These are phyloP conservation scores for Diprion similis DNA, from an alignment of 1,140 invertebrate genomes.

Conservation along the genomic window DNA sequence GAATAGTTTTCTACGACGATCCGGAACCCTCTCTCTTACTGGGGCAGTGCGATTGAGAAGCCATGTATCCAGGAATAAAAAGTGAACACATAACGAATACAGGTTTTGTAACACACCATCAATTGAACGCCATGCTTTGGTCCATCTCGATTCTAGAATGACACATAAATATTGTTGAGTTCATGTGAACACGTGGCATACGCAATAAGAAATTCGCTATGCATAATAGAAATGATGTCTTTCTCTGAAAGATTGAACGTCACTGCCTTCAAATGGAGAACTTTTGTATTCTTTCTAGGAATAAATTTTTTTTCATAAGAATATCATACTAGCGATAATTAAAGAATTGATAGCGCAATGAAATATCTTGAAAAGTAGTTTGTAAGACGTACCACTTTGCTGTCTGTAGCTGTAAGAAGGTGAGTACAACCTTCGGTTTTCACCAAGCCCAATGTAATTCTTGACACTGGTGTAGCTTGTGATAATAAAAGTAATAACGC, in stretches of 20 bases:
- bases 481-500: neutral
- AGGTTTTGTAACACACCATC: constrained; percentile 40
- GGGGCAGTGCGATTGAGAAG: constrained; percentile 45
- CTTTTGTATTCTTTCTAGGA: too few species aligned
- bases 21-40: constrained; percentile 35
- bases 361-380: too few species aligned
- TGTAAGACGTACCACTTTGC: neutral
- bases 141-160: constrained; percentile 47
- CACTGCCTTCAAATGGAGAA: too few species aligned
- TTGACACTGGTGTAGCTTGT: neutral
- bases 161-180: constrained; percentile 13
- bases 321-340: too few species aligned
- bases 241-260: too few species aligned
- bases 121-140: constrained; percentile 31
- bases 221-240: too few species aligned
- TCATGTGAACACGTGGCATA: constrained; percentile 2
- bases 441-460: neutral
- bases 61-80: constrained; percentile 53
- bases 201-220: too few species aligned
- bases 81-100: constrained; percentile 47
- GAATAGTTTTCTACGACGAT: constrained; percentile 40
- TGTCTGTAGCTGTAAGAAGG: neutral
- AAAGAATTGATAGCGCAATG: too few species aligned
- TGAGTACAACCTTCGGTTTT: neutral
- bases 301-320: too few species aligned